phyloP scores from a whole-genome alignment of 2,797 vertebrate species.

The Rhinella marina region DNA sequence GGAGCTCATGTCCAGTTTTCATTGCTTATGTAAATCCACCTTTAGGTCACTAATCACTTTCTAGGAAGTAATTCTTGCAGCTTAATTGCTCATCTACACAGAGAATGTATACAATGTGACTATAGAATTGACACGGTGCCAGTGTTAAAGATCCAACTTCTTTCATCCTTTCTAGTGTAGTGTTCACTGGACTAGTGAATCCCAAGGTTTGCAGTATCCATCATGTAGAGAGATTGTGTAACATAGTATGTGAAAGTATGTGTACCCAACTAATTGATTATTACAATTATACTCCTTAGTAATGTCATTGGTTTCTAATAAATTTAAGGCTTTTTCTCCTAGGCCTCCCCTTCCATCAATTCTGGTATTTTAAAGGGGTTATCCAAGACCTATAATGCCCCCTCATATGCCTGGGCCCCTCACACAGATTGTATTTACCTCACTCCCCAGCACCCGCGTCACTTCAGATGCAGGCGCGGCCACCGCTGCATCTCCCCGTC shows the following conservation, averaged over 20 bases:
- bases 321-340: not conserved
- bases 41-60: constrained; percentile 46
- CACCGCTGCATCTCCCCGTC: too few species aligned
- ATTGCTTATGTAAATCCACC: not conserved
- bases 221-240: not conserved
- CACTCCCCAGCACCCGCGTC: too few species aligned
- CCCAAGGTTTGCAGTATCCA: not conserved
- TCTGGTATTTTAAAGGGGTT: too few species aligned
- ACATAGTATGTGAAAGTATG: not conserved
- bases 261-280: too few species aligned
- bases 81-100: constrained; percentile 21
- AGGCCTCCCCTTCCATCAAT: too few species aligned
- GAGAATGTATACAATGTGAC: not conserved
- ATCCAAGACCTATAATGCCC: too few species aligned
- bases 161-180: not conserved
- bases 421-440: too few species aligned
- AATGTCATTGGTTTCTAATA: not conserved
- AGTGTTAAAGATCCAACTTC: not conserved
- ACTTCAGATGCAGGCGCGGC: too few species aligned
- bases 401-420: too few species aligned
- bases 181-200: not conserved
- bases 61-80: constrained; percentile 18
- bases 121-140: not conserved
- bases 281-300: not conserved
- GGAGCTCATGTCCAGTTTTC: constrained; percentile 13